Evolutionary conservation across 2,888 invertebrate genomes (phyloP), one percentile per base, ranked within the genome.

Genomic region (Lysandra coridon): DNA sequence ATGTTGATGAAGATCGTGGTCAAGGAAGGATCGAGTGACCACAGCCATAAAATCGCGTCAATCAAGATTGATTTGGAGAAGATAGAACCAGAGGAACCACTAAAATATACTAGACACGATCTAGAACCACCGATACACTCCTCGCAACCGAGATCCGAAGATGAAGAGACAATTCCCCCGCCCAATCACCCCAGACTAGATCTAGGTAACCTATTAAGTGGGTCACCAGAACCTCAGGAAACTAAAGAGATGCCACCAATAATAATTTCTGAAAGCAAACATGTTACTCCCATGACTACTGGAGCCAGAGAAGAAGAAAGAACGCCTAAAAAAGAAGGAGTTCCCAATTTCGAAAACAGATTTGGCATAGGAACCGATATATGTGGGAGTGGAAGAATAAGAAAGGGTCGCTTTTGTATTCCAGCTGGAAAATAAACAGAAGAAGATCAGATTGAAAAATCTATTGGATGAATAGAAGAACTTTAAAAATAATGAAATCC

Each of bases 1-100:
- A 75, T 81, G 14, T 40, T 80, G 17, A 80, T 81, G 80, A 81
- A 82, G 37, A 73, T 83, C 17, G 77, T 78, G 3, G n/a, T 83
- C 0, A 80, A 80, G 73, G 80, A 82, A 73, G 80, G 82, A 53
- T 75, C 76, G 0, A 49, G 75, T 40, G 40, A 74, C 64, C 57
- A 80, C 33, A 74, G 76, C 30, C 33, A 60, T 10, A 69, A 80
- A 40, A 17, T 79, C 0, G 82, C 81, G 17, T 76, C 78, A 1
- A 80, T 81, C 17, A 80, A 79, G 69, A 81, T 83, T 33, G 79
- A 62, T 33, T 78, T 79, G 75, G 78, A 76, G 4, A 60, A 80
- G 12, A 57, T 78, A 60, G 62, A 75, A 33, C 4, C 4, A 30
- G 73, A 76, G 57, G 78, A 73, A 17, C 17, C 30, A 33, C 53